Conservation (phyloP, 1,140 invertebrate species). For the Trichonephila inaurata region DNA sequence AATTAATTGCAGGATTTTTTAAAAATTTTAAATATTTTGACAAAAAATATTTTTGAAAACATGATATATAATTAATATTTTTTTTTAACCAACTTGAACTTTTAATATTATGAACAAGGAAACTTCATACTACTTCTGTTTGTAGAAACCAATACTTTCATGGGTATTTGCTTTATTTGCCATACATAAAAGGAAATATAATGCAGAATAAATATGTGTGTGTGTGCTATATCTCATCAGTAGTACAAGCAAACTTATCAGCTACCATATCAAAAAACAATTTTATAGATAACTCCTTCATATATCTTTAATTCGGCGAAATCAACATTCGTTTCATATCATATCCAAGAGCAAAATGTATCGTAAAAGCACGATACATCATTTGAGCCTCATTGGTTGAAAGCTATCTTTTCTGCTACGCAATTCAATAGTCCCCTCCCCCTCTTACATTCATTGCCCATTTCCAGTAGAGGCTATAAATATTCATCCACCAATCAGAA, state of each 20-base stretch:
- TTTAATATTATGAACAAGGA: too few species aligned
- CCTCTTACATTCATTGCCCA: slow-evolving; percentile 5
- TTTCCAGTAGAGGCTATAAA: slow-evolving; percentile 28
- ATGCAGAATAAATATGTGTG: too few species aligned
- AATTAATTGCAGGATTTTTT: too few species aligned
- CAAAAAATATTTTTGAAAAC: too few species aligned
- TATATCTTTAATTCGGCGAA: neutral
- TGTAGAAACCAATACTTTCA: too few species aligned
- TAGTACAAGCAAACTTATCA: neutral
- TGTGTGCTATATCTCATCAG: neutral
- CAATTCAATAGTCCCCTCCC: neutral
- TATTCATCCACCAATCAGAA: slow-evolving; percentile 57
- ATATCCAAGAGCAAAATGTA: neutral
- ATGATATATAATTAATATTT: too few species aligned
- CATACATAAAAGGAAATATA: too few species aligned
- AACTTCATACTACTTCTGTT: too few species aligned
- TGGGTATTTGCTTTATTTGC: too few species aligned
- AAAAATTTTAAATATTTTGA: too few species aligned
- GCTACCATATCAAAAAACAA: neutral
- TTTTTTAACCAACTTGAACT: too few species aligned
- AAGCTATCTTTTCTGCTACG: neutral
- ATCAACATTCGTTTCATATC: neutral
- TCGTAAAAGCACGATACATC: slow-evolving; percentile 44
- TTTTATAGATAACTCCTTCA: neutral
- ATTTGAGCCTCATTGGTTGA: slow-evolving; percentile 19